Evolutionary conservation across 1,140 invertebrate species (phyloP).

Genomic region (Aphidius ervi): DNA sequence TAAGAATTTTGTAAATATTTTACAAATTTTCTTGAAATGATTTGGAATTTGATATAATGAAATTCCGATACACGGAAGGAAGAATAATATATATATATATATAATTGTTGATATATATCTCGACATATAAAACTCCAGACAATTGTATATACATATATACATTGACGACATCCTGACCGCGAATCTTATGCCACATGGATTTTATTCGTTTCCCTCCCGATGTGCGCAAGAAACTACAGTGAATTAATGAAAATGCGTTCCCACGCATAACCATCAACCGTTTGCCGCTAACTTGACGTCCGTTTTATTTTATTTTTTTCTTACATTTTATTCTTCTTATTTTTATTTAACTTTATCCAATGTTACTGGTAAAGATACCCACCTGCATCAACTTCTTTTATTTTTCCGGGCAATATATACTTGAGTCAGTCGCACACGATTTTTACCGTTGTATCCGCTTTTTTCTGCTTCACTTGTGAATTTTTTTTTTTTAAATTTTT

Average conservation of each 20-base stretch:
- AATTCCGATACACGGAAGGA: not conserved
- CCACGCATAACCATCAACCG: slow-evolving; percentile 28
- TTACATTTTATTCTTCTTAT: slow-evolving; percentile 18
- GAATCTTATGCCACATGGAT: slow-evolving; percentile 31
- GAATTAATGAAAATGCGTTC: slow-evolving; percentile 38
- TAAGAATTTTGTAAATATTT: too few relatives aligned
- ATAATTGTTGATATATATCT: not conserved
- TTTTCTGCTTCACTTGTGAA: too few relatives aligned
- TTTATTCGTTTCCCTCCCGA: slow-evolving; percentile 22
- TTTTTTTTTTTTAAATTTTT: too few relatives aligned
- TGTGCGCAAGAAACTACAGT: slow-evolving; percentile 28
- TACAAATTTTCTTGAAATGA: too few relatives aligned
- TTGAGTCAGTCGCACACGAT: slow-evolving; percentile 10
- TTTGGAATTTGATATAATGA: too few relatives aligned
- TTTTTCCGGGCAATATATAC: slow-evolving; percentile 2
- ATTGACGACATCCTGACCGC: slow-evolving; percentile 32
- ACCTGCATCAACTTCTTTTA: slow-evolving; percentile 15
- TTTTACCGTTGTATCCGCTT: slow-evolving; percentile 22
- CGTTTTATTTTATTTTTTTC: slow-evolving; percentile 10
- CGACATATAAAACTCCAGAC: not conserved
- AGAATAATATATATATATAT: not conserved
- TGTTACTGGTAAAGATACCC: not conserved
- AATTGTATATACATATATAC: not conserved
- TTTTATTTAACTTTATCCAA: slow-evolving; percentile 13
- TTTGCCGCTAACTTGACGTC: slow-evolving; percentile 24